phyloP scores from a whole-genome alignment of 1,140 invertebrate species.

The Mesaphorura yosii region DNA sequence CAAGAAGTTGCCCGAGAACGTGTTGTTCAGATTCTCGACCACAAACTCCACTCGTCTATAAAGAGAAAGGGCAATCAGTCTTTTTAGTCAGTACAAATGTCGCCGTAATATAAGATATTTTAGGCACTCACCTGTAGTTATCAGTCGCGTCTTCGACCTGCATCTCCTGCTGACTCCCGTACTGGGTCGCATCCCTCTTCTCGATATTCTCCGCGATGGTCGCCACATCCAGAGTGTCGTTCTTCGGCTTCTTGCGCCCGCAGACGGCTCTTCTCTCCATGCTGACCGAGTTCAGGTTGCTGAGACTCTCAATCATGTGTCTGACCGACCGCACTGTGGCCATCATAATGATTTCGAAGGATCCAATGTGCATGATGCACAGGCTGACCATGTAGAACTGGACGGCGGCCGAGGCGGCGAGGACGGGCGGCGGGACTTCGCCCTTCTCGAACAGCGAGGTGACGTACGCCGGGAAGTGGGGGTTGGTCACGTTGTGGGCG shows the following conservation, averaged over 20 bases:
- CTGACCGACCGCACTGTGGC: conserved; percentile 29
- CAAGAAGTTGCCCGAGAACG: conserved; percentile 27
- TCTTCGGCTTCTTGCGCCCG: conserved; percentile 31
- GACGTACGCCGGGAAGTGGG: conserved; percentile 27
- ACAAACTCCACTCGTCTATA: conserved; percentile 25
- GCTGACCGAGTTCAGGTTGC: conserved; percentile 24
- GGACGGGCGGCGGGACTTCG: conserved; percentile 5
- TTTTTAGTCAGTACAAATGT: too few species aligned
- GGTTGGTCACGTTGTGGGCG: conserved; percentile 22
- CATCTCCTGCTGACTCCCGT: conserved; percentile 29
- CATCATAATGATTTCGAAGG: conserved; percentile 32
- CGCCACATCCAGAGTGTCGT: conserved; percentile 31
- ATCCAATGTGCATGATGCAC: conserved; percentile 28
- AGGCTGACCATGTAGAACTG: conserved; percentile 31
- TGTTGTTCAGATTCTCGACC: conserved; percentile 31
- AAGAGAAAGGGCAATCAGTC: not conserved
- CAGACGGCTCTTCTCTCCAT: conserved; percentile 31
- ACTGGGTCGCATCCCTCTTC: conserved; percentile 31
- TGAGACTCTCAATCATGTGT: conserved; percentile 29
- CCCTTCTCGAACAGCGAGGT: conserved; percentile 17
- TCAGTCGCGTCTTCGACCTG: conserved; percentile 31
- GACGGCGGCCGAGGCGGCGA: conserved; percentile 16
- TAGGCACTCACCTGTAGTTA: conserved; percentile 26
- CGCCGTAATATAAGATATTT: too few species aligned
- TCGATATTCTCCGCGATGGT: conserved; percentile 32